Conservation (phyloP, 2,888 invertebrate genomes). For the Melanophora roralis region DNA sequence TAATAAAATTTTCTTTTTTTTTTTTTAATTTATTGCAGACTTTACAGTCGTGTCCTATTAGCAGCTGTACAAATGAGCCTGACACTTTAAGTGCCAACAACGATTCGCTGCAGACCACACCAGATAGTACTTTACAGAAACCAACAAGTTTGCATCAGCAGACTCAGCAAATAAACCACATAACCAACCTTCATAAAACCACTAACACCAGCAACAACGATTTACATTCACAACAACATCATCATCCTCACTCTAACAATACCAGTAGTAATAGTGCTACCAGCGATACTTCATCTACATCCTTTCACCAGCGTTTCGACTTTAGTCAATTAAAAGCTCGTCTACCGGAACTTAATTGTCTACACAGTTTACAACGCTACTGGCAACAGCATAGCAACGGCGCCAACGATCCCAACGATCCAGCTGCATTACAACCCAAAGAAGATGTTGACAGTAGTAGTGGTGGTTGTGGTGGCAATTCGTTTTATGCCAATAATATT, state of each 20-base stretch:
- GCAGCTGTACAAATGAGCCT: constrained; percentile 74
- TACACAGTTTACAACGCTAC: constrained; percentile 73
- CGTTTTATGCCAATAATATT: constrained; percentile 75
- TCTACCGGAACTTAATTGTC: constrained; percentile 80
- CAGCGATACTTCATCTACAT: constrained; percentile 73
- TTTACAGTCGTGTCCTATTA: constrained; percentile 83
- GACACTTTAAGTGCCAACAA: constrained; percentile 74
- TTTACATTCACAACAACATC: constrained; percentile 50
- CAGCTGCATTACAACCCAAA: constrained; percentile 50
- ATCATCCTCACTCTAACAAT: constrained; percentile 57
- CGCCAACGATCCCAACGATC: constrained; percentile 55
- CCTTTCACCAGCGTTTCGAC: constrained; percentile 77
- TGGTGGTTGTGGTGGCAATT: constrained; percentile 65
- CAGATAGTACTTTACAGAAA: constrained; percentile 73
- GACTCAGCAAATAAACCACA: constrained; percentile 56
- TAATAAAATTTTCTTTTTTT: neutral
- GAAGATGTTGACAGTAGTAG: constrained; percentile 67
- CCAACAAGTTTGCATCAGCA: constrained; percentile 65
- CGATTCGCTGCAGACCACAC: constrained; percentile 71
- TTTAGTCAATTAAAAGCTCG: constrained; percentile 83
- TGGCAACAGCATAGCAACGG: constrained; percentile 68
- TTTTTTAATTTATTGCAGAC: constrained; percentile 78
- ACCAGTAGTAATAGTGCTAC: constrained; percentile 65
- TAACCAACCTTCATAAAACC: constrained; percentile 43
- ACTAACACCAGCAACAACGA: constrained; percentile 65